phyloP scores from a whole-genome alignment of 1,140 invertebrate species.

The Planococcus citri region DNA sequence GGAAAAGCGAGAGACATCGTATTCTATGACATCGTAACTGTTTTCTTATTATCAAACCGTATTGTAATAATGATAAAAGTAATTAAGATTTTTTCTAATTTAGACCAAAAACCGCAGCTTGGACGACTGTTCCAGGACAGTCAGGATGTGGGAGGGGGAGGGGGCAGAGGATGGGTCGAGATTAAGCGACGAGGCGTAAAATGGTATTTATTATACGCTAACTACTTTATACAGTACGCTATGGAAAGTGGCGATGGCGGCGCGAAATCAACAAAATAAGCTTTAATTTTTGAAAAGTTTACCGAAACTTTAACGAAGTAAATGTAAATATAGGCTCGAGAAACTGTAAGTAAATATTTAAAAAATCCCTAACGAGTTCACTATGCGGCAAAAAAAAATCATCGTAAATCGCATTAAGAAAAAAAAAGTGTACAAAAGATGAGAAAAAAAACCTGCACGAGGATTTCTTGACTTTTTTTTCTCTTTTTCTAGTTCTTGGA shows the following conservation, averaged over 20 bases:
- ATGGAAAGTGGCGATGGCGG: no score
- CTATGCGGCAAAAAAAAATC: slow-evolving; percentile 19
- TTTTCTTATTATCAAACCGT: no score
- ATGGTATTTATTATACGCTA: not conserved
- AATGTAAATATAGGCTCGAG: slow-evolving; percentile 15
- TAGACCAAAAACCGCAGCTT: not conserved
- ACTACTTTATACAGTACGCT: not conserved
- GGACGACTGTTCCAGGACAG: not conserved
- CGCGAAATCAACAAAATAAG: slow-evolving; percentile 9
- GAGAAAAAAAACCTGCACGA: no score
- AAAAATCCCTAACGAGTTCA: slow-evolving; percentile 15
- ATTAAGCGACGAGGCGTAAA: not conserved
- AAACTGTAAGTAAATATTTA: slow-evolving; percentile 19
- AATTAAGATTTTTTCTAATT: not conserved
- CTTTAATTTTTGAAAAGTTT: slow-evolving; percentile 1
- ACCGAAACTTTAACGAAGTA: slow-evolving; percentile 10
- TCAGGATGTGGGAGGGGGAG: not conserved
- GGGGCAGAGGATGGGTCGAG: not conserved
- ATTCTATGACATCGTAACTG: no score
- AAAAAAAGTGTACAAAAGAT: not conserved
- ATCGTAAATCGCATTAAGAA: slow-evolving; percentile 9
- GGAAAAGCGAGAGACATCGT: no score
- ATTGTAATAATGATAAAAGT: not conserved
- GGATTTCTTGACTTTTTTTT: no score
- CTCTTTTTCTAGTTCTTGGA: no score